These are phyloP conservation scores for Oscheius sp. DNA, from an alignment of 2,888 invertebrate genomes.

Conservation along the genomic window DNA sequence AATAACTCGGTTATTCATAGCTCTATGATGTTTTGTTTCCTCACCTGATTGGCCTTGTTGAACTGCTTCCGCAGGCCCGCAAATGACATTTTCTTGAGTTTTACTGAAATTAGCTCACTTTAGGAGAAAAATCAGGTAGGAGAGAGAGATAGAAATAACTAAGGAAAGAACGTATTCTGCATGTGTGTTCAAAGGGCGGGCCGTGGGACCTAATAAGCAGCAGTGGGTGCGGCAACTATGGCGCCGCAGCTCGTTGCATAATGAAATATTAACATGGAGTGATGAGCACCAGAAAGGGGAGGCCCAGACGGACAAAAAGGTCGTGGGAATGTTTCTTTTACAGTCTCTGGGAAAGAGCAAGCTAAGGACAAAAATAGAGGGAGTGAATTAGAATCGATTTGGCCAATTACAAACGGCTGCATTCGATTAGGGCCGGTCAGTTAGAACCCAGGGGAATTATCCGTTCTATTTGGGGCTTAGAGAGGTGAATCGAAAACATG, in stretches of 20 bases:
- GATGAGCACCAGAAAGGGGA: constrained; percentile 1
- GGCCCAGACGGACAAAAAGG: too few relatives aligned
- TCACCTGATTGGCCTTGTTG: constrained; percentile 98
- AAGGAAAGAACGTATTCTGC: not conserved
- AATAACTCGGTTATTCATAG: not conserved
- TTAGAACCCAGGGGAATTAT: too few relatives aligned
- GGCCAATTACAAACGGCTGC: not conserved
- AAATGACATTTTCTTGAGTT: constrained; percentile 86
- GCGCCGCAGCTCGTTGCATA: constrained; percentile 10
- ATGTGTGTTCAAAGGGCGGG: not conserved
- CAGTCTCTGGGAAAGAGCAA: too few relatives aligned
- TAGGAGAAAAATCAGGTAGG: not conserved
- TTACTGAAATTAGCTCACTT: constrained; percentile 13
- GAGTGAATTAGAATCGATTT: not conserved
- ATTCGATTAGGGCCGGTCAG: too few relatives aligned
- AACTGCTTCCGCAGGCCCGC: constrained; percentile 98
- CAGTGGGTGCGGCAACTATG: constrained; percentile 9
- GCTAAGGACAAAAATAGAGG: too few relatives aligned
- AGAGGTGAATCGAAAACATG: too few relatives aligned
- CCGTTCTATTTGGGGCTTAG: too few relatives aligned
- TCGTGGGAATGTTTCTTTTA: too few relatives aligned
- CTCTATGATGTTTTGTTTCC: constrained; percentile 2
- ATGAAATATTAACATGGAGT: constrained; percentile 23
- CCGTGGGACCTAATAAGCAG: constrained; percentile 19
- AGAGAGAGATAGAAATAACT: not conserved